Percentiles rank a stretch among this genome's conserved stretches.
Evolutionary conservation across 2,113 vertebrate species (phyloP).

Genomic region (Fregetta grallaria): DNA sequence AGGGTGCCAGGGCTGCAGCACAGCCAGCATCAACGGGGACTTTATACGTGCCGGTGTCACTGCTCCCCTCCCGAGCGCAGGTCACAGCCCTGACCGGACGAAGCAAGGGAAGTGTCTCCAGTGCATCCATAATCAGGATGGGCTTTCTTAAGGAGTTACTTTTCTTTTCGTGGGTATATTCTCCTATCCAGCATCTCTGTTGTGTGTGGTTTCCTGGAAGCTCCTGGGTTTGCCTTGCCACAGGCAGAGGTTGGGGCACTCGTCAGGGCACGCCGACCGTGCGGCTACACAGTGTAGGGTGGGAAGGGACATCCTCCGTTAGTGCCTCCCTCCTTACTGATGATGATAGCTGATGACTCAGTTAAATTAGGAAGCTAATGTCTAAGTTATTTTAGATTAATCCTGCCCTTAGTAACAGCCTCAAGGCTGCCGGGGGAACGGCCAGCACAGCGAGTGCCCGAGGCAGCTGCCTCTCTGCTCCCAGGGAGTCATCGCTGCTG

Average conservation of each 20-base stretch:
- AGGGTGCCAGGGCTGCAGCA: not conserved
- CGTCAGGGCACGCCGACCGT: fast-evolving
- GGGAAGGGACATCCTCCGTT: not conserved
- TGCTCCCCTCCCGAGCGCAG: not conserved
- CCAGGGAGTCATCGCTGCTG: fast-evolving
- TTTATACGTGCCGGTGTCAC: not conserved
- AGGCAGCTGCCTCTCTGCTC: not conserved
- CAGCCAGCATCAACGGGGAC: fast-evolving
- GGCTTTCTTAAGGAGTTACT: not conserved
- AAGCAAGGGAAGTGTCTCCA: not conserved
- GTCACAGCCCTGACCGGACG: not conserved
- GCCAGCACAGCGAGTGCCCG: not conserved
- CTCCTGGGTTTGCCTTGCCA: not conserved
- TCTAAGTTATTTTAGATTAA: not conserved
- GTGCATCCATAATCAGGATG: not conserved
- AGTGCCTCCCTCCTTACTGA: not conserved
- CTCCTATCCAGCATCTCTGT: not conserved
- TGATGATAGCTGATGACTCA: not conserved
- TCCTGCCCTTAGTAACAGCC: not conserved
- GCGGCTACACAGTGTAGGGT: too few relatives aligned
- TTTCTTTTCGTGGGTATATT: not conserved
- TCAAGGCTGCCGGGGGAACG: not conserved
- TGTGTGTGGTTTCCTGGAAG: fast-evolving
- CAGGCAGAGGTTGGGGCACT: not conserved
- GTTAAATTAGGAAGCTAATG: not conserved